Evolutionary conservation across 2,888 invertebrate genomes (phyloP).

Genomic region (Alviniconcha strummeri): DNA sequence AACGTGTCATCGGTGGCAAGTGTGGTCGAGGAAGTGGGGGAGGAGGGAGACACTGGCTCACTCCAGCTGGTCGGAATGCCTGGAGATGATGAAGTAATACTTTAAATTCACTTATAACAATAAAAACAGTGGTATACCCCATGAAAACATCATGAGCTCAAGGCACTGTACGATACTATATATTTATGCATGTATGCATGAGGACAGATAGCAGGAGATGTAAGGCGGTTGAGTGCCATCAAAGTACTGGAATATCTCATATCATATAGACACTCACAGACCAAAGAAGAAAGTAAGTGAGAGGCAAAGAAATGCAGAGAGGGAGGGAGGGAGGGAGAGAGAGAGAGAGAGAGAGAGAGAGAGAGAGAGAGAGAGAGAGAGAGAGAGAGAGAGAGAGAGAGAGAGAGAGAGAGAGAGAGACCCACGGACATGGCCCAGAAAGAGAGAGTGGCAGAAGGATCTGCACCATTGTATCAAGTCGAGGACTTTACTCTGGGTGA

Average conservation of each 20-base stretch:
- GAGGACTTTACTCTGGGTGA: too few relatives aligned
- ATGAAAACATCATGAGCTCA: background rate
- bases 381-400: background rate
- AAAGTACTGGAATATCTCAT: too few relatives aligned
- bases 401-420: background rate
- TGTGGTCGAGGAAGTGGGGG: constrained; percentile 45
- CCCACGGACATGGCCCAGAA: background rate
- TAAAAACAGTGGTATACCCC: background rate
- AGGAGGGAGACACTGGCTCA: constrained; percentile 8
- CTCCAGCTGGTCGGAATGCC: background rate
- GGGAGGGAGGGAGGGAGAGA: background rate
- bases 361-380: background rate
- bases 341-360: background rate
- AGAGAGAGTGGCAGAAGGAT: too few relatives aligned
- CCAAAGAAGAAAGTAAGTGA: too few relatives aligned
- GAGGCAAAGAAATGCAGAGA: too few relatives aligned
- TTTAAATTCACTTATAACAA: background rate
- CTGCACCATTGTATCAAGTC: too few relatives aligned
- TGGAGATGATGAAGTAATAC: background rate
- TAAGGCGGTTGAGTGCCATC: too few relatives aligned
- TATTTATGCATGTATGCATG: too few relatives aligned
- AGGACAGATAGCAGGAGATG: too few relatives aligned
- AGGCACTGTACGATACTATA: too few relatives aligned
- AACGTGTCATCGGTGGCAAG: background rate
- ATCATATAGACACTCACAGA: too few relatives aligned